A percentile compares a stretch with the other conserved stretches of the same genome.
Evolutionary conservation across 2,888 invertebrate species (phyloP).

Genomic region (Drosophila dives): DNA sequence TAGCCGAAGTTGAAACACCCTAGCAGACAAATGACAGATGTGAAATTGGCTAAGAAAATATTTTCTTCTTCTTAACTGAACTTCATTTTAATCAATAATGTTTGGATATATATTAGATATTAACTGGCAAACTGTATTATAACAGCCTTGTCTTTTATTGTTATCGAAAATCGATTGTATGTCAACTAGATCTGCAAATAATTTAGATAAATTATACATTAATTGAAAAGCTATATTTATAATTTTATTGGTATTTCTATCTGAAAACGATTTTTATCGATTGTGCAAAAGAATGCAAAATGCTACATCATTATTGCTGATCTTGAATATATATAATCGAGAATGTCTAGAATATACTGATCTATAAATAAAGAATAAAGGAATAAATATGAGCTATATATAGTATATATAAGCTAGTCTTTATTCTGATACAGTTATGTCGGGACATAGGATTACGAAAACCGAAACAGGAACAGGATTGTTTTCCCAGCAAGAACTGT

Average conservation of each 20-base stretch:
- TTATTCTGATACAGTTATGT: not conserved
- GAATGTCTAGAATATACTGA: too few relatives aligned
- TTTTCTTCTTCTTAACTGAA: not conserved
- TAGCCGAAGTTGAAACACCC: not conserved
- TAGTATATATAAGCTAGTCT: not conserved
- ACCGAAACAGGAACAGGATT: conserved; percentile 9
- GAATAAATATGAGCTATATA: not conserved
- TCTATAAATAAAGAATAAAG: not conserved
- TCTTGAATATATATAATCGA: not conserved
- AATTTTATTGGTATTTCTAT: not conserved
- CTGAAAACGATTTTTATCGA: not conserved
- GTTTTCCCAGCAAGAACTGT: not conserved
- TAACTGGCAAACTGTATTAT: not conserved
- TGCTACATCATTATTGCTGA: not conserved
- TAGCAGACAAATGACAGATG: not conserved
- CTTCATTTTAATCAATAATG: not conserved
- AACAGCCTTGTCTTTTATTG: not conserved
- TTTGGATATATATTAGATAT: not conserved
- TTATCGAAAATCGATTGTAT: not conserved
- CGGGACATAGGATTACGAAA: not conserved
- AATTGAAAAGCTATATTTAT: not conserved
- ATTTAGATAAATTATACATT: not conserved
- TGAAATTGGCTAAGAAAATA: not conserved
- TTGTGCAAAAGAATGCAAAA: not conserved
- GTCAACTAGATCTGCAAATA: not conserved